Conservation (phyloP, 2,797 vertebrate genomes). For the Chiloscyllium punctatum region DNA sequence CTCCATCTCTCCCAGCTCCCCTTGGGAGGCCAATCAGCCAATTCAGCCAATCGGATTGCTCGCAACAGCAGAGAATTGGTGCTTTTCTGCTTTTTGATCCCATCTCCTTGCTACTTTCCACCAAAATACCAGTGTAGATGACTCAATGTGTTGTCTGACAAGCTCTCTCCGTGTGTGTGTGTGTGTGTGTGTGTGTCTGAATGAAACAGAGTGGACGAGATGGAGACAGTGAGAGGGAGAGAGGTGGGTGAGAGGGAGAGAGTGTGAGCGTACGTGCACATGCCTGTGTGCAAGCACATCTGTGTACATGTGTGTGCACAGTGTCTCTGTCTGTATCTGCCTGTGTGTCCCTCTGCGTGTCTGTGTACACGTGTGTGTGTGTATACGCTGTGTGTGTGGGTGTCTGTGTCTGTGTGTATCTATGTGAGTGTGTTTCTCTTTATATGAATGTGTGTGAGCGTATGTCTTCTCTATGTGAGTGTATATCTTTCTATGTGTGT, state of each 20-base stretch:
- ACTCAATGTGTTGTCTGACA: neutral
- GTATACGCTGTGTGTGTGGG: neutral
- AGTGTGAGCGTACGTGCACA: too few relatives aligned
- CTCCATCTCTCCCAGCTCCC: neutral
- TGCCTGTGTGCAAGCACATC: too few relatives aligned
- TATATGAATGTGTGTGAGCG: neutral
- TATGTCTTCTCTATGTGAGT: neutral
- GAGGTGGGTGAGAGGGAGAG: too few relatives aligned
- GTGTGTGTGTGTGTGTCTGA: neutral
- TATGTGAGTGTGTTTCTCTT: neutral
- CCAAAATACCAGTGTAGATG: neutral
- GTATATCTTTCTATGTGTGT: neutral
- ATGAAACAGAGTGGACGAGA: too few relatives aligned
- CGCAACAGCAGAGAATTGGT: neutral
- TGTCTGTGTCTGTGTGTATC: neutral
- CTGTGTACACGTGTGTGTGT: neutral
- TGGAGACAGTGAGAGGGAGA: too few relatives aligned
- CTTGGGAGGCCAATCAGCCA: neutral
- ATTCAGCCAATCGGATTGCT: neutral
- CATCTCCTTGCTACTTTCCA: neutral
- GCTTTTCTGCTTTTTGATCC: neutral
- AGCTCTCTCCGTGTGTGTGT: neutral
- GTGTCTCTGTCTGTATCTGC: too few relatives aligned
- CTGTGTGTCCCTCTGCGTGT: neutral
- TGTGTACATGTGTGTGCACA: neutral